Percentiles rank a stretch among this genome's conserved stretches.
Conservation (phyloP, 1,140 invertebrate genomes). For the Cryptotermes secundus region DNA sequence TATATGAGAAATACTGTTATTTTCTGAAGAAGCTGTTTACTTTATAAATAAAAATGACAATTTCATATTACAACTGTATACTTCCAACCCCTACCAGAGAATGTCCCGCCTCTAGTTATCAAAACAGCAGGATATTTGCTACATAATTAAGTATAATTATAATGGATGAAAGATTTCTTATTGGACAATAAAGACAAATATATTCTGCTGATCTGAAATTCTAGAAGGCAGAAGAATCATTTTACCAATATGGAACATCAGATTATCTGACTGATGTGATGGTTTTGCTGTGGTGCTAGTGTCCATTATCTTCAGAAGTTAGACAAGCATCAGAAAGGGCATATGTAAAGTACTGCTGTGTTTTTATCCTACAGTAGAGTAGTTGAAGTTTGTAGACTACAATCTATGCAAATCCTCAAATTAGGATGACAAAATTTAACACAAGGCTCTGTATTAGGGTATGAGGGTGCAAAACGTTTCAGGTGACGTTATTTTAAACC, state of each 20-base stretch:
- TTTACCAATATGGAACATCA: not conserved
- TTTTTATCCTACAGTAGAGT: too few species aligned
- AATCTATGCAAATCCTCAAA: too few species aligned
- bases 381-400: too few species aligned
- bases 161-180: too few species aligned
- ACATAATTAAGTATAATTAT: not conserved
- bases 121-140: not conserved
- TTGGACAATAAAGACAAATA: not conserved
- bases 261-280: not conserved
- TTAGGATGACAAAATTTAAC: too few species aligned
- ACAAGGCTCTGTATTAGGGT: too few species aligned
- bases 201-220: not conserved
- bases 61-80: not conserved
- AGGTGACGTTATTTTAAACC: too few species aligned
- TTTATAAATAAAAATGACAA: conserved; percentile 19
- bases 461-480: too few species aligned
- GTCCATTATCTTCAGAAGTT: too few species aligned
- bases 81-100: not conserved
- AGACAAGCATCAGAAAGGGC: too few species aligned
- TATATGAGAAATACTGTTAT: not conserved
- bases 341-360: too few species aligned
- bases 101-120: not conserved
- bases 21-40: not conserved
- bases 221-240: not conserved
- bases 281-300: too few species aligned